Evolutionary conservation across 2,888 invertebrate genomes (phyloP).

Genomic region (Acleris sparsana): DNA sequence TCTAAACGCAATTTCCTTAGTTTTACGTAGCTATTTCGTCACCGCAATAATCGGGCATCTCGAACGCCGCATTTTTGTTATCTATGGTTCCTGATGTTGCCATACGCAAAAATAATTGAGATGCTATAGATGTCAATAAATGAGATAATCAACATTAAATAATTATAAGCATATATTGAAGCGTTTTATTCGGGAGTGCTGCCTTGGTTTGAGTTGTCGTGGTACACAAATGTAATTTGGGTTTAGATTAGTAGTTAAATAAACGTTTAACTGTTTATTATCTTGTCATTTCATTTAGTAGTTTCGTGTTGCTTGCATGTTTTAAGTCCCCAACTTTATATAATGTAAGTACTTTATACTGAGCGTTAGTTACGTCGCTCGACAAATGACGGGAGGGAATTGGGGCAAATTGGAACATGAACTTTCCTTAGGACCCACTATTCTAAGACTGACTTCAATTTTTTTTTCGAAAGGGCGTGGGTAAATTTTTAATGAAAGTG

Average conservation of each 20-base stretch:
- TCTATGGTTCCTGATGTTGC: conserved; percentile 57
- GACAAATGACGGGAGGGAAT: too few relatives aligned
- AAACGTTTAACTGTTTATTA: conserved; percentile 33
- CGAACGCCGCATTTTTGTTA: conserved; percentile 49
- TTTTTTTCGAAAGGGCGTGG: too few relatives aligned
- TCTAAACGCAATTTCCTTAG: conserved; percentile 82
- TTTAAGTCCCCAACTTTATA: too few relatives aligned
- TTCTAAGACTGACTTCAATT: too few relatives aligned
- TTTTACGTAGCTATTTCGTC: conserved; percentile 66
- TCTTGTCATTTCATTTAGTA: conserved; percentile 29
- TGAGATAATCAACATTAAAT: conserved; percentile 63
- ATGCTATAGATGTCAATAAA: conserved; percentile 60
- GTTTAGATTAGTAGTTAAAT: conserved; percentile 36
- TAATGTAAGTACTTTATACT: too few relatives aligned
- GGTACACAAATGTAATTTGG: conserved; percentile 33
- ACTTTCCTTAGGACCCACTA: too few relatives aligned
- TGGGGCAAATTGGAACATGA: too few relatives aligned
- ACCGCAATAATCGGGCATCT: conserved; percentile 62
- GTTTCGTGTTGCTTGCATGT: neutral
- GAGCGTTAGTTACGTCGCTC: too few relatives aligned
- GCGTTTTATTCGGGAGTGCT: conserved; percentile 62
- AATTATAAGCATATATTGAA: conserved; percentile 70
- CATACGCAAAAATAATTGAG: conserved; percentile 50
- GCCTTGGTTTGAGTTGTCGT: conserved; percentile 22
- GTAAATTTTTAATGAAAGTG: too few relatives aligned